phyloP scores from a whole-genome alignment of 2,797 vertebrate genomes.

The Masticophis lateralis region DNA sequence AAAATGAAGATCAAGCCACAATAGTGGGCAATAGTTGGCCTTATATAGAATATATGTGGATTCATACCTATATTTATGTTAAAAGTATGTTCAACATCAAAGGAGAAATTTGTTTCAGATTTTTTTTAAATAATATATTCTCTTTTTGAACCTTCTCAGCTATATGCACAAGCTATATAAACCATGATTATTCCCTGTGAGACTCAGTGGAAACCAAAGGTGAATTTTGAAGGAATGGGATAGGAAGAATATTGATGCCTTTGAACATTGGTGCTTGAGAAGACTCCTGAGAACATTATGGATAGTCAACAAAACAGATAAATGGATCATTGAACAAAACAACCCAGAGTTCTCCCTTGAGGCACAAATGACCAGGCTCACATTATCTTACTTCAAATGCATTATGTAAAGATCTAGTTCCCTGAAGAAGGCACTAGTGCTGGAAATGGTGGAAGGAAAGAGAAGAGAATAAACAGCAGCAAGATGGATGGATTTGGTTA shows the following conservation, averaged over 20 bases:
- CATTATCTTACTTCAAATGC: neutral
- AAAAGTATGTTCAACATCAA: neutral
- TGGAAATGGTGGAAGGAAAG: neutral
- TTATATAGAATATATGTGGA: neutral
- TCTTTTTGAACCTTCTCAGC: neutral
- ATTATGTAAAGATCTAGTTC: neutral
- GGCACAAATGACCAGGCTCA: neutral
- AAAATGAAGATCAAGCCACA: neutral
- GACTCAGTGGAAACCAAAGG: neutral
- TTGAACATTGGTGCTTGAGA: neutral
- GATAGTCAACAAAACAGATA: neutral
- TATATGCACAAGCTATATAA: neutral
- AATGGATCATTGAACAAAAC: neutral
- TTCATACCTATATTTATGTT: neutral
- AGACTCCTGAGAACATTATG: neutral
- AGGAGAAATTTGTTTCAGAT: neutral
- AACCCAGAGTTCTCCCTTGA: neutral
- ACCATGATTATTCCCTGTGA: neutral
- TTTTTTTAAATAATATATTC: neutral
- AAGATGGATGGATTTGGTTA: neutral
- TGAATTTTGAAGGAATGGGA: neutral
- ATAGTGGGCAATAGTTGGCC: neutral
- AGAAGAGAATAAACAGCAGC: neutral
- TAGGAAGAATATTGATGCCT: neutral
- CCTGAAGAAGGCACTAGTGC: neutral